A percentile compares a stretch with the other conserved stretches of the same genome.
These are phyloP conservation scores for Heloderma charlesbogerti DNA, from an alignment of 2,113 vertebrate genomes.

Conservation along the genomic window DNA sequence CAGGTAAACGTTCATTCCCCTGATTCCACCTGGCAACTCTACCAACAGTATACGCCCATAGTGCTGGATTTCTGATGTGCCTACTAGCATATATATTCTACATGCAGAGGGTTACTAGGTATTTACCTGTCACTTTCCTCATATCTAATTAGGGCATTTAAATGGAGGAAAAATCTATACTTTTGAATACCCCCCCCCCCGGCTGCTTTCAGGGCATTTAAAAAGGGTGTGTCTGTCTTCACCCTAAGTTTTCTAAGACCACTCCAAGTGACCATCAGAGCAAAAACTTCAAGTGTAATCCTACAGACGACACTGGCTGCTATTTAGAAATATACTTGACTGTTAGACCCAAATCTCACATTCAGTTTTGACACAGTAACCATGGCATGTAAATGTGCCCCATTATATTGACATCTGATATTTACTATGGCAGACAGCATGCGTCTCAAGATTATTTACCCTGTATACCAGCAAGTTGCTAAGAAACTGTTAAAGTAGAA, in stretches of 20 bases:
- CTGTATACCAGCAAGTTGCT: background rate
- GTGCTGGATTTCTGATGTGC: too few species aligned
- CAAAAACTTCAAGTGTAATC: background rate
- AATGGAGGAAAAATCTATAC: too few species aligned
- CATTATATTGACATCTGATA: background rate
- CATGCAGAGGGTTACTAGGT: too few species aligned
- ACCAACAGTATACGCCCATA: too few species aligned
- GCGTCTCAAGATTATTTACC: background rate
- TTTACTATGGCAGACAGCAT: background rate
- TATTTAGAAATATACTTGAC: background rate
- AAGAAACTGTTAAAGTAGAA: background rate
- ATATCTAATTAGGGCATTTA: too few species aligned
- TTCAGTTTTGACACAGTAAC: background rate
- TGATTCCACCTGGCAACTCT: background rate
- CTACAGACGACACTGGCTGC: background rate
- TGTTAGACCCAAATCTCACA: background rate
- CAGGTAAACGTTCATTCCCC: background rate
- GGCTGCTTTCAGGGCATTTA: background rate
- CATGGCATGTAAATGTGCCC: background rate
- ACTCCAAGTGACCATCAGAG: background rate
- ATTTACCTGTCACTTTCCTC: too few species aligned
- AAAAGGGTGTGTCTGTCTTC: background rate
- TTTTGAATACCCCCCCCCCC: too few species aligned
- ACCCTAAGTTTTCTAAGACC: background rate
- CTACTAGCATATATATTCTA: too few species aligned